A percentile compares a stretch with the other conserved stretches of the same genome.
Evolutionary conservation across 2,888 invertebrate genomes (phyloP).

Genomic region (Synergus umbraculus): DNA sequence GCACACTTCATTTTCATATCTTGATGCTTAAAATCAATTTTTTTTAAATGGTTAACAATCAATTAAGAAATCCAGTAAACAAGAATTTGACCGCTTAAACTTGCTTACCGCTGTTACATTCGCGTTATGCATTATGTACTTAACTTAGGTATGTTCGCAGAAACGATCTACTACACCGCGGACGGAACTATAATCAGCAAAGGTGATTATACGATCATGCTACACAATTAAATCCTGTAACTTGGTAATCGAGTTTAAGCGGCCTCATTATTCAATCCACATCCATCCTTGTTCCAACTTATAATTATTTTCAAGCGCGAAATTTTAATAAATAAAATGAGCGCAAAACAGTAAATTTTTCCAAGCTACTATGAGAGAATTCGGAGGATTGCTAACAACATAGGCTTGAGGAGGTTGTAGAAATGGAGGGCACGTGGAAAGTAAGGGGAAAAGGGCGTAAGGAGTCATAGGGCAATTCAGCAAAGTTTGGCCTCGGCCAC

Average conservation of each 20-base stretch:
- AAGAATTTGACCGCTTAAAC: conserved; percentile 55
- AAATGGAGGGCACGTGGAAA: conserved; percentile 47
- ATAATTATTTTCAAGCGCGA: neutral
- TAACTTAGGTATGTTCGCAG: conserved; percentile 61
- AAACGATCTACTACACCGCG: conserved; percentile 61
- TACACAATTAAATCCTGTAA: conserved; percentile 49
- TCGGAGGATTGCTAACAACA: conserved; percentile 7
- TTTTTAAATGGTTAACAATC: neutral
- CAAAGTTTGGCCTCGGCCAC: conserved; percentile 75
- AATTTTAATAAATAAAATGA: too few relatives aligned
- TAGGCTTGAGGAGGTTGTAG: conserved; percentile 50
- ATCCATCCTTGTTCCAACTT: conserved; percentile 34
- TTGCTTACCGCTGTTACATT: conserved; percentile 51
- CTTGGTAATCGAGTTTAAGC: conserved; percentile 61
- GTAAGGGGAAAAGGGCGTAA: conserved; percentile 64
- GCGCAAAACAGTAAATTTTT: neutral
- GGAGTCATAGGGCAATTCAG: conserved; percentile 76
- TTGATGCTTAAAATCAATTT: neutral
- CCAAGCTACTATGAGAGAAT: neutral
- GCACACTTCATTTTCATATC: neutral
- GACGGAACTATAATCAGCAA: conserved; percentile 62
- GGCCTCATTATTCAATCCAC: conserved; percentile 46
- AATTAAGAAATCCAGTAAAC: neutral
- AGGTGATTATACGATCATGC: conserved; percentile 61
- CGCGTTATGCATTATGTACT: conserved; percentile 44